A percentile compares a stretch with the other conserved stretches of the same genome.
Evolutionary conservation across 1,140 invertebrate genomes (phyloP).

Genomic region (Drosophila bifasciata): DNA sequence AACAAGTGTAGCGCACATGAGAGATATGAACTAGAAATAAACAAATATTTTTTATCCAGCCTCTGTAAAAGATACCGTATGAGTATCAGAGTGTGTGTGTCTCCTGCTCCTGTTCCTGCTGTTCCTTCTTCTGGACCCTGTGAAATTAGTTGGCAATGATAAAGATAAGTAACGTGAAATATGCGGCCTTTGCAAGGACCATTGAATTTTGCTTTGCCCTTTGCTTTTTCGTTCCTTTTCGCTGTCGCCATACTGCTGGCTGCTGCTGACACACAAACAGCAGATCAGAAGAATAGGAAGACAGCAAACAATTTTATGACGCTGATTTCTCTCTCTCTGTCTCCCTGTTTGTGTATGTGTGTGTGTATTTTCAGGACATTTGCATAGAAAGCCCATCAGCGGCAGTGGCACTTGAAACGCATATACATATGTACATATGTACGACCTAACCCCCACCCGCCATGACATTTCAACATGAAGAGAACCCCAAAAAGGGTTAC

Average conservation of each 20-base stretch:
- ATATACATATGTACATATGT: slow-evolving; percentile 21
- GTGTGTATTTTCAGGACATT: slow-evolving; percentile 32
- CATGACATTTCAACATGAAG: slow-evolving; percentile 18
- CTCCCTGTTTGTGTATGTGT: slow-evolving; percentile 17
- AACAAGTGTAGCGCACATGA: slow-evolving; percentile 78
- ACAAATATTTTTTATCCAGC: slow-evolving; percentile 73
- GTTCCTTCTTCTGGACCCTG: slow-evolving; percentile 28
- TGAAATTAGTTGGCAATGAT: slow-evolving; percentile 83
- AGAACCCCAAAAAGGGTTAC: slow-evolving; percentile 15
- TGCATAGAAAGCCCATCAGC: slow-evolving; percentile 76
- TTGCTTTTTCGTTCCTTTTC: slow-evolving; percentile 48
- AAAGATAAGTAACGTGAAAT: slow-evolving; percentile 83
- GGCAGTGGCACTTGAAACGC: slow-evolving; percentile 38
- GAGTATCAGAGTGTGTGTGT: slow-evolving; percentile 3
- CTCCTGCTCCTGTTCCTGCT: slow-evolving; percentile 9
- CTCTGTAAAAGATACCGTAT: slow-evolving; percentile 6
- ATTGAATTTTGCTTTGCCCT: slow-evolving; percentile 58
- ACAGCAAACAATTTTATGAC: slow-evolving; percentile 77
- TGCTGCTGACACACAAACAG: slow-evolving; percentile 51
- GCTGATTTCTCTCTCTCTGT: slow-evolving; percentile 49
- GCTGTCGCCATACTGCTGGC: slow-evolving; percentile 72
- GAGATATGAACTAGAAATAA: slow-evolving; percentile 83
- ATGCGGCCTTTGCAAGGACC: slow-evolving; percentile 78
- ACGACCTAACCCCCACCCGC: no score
- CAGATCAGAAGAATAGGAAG: slow-evolving; percentile 53